Evolutionary conservation across 2,113 vertebrate genomes (phyloP).

Genomic region (Cinclus cinclus): DNA sequence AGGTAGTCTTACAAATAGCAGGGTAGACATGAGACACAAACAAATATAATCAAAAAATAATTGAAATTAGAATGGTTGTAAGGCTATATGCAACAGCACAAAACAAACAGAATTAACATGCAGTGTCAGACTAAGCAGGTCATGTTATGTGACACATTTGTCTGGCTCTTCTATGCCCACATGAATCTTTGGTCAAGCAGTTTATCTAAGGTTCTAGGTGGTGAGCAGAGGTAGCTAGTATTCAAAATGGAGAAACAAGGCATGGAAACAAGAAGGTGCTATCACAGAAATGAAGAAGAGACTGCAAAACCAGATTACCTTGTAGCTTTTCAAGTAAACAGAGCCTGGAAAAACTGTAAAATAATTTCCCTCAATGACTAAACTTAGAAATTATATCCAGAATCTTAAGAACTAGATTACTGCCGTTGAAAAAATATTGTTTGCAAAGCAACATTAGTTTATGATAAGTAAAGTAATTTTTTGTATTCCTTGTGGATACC

Average conservation of each 20-base stretch:
- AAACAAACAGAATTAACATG: not conserved
- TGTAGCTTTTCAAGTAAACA: not conserved
- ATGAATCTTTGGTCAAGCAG: not conserved
- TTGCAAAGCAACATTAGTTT: not conserved
- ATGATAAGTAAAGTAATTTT: not conserved
- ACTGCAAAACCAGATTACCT: not conserved
- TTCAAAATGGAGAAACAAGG: not conserved
- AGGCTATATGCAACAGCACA: not conserved
- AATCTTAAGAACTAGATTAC: not conserved
- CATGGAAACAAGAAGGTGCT: not conserved
- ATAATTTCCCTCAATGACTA: not conserved
- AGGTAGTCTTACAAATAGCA: conserved; percentile 6
- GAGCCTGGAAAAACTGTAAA: not conserved
- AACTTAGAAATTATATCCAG: not conserved
- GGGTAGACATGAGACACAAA: not conserved
- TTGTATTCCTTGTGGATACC: not conserved
- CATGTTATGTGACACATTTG: not conserved
- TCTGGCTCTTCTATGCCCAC: not conserved
- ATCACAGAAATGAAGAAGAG: not conserved
- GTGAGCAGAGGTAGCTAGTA: not conserved
- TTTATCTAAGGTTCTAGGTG: not conserved
- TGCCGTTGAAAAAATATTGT: not conserved
- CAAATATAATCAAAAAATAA: not conserved
- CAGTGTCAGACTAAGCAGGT: not conserved
- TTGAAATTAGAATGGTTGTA: not conserved